These are phyloP conservation scores for Zaprionus capensis DNA, from an alignment of 1,140 invertebrate species.

Conservation along the genomic window DNA sequence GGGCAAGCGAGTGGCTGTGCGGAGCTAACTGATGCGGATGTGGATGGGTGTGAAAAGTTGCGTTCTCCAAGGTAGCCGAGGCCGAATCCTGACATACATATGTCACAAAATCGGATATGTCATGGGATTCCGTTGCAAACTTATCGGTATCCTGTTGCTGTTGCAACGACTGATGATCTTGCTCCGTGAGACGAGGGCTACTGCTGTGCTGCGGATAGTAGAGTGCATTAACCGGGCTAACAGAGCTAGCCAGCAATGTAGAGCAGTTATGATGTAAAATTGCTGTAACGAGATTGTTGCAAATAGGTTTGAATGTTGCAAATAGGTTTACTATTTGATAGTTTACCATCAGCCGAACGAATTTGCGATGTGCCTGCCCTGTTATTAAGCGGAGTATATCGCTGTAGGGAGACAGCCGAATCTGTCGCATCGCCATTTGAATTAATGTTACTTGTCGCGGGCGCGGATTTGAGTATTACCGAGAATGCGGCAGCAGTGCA, in stretches of 20 bases:
- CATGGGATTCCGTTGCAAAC: conserved; percentile 86
- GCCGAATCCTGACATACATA: conserved; percentile 95
- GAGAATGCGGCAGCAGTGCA: conserved; percentile 58
- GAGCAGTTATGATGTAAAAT: conserved; percentile 70
- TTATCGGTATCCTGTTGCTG: conserved; percentile 66
- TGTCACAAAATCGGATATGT: conserved; percentile 98
- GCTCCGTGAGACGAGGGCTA: conserved; percentile 65
- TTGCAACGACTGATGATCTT: conserved; percentile 28
- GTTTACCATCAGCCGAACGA: conserved; percentile 65
- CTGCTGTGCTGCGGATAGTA: conserved; percentile 85
- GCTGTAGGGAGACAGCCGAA: conserved; percentile 62
- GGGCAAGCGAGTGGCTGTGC: conserved; percentile 48
- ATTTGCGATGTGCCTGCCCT: conserved; percentile 57
- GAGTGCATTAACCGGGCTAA: conserved; percentile 84
- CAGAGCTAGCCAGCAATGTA: conserved; percentile 79
- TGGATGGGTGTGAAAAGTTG: conserved; percentile 54
- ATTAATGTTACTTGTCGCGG: conserved; percentile 38
- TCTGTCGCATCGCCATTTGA: conserved; percentile 39
- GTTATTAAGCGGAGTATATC: conserved; percentile 72
- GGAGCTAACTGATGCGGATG: conserved; percentile 49
- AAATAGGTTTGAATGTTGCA: neutral
- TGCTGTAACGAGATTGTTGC: conserved; percentile 34
- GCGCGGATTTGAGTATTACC: conserved; percentile 61
- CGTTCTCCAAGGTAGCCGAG: conserved; percentile 35
- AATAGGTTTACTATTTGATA: neutral